Conservation (phyloP, 2,888 invertebrate genomes). For the Hedya salicella region DNA sequence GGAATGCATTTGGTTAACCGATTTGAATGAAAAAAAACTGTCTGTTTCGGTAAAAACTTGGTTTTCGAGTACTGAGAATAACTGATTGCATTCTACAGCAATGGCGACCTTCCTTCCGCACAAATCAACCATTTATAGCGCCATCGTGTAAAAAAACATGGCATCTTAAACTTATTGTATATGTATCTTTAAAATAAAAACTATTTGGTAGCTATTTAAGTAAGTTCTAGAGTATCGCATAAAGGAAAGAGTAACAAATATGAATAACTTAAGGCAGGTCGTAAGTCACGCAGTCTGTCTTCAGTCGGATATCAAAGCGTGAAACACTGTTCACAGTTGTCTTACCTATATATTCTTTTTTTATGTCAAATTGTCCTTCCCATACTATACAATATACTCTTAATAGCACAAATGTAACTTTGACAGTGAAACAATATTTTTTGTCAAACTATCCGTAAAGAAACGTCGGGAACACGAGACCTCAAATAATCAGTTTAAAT, state of each 20-base stretch:
- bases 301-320: constrained; percentile 51
- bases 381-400: too few species aligned
- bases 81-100: too few species aligned
- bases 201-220: constrained; percentile 79
- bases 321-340: constrained; percentile 13
- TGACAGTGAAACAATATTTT: too few species aligned
- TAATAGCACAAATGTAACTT: too few species aligned
- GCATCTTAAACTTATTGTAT: constrained; percentile 74
- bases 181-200: constrained; percentile 73
- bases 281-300: constrained; percentile 39
- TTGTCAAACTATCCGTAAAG: too few species aligned
- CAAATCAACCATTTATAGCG: constrained; percentile 51
- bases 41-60: too few species aligned
- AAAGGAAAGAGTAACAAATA: constrained; percentile 61
- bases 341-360: background rate
- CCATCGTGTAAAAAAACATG: constrained; percentile 73
- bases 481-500: too few species aligned
- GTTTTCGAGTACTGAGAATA: too few species aligned
- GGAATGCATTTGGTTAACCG: too few species aligned
- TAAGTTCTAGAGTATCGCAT: constrained; percentile 71
- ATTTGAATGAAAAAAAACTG: too few species aligned
- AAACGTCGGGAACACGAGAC: too few species aligned
- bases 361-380: background rate
- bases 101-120: constrained; percentile 50
- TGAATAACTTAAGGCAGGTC: constrained; percentile 63